Evolutionary conservation across 2,888 invertebrate genomes (phyloP), one percentile per base, ranked within the genome.

Genomic region (Tachina lurida): DNA sequence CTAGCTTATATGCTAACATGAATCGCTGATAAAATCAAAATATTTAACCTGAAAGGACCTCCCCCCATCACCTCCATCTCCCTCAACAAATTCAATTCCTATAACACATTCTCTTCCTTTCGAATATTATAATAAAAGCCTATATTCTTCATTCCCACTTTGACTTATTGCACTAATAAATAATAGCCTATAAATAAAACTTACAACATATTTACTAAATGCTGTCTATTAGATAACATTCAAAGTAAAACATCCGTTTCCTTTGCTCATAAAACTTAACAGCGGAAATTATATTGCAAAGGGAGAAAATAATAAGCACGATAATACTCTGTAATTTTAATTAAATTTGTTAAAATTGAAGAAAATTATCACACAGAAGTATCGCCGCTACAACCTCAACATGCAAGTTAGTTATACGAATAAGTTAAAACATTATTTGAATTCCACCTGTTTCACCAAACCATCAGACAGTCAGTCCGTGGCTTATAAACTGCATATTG

Each of bases 211-310:
- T 70, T 68, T 68, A n/a, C 13, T 39, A 49, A 79, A 80, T 80
- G 12, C 22, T 73, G 47, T 60, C 67, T 56, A 60, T 70, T 63
- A 79, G 74, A 84, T 75, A 70, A 84, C 43, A 74, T 22, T 52
- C 52, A 13, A 68, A 74, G 54, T 22, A 68, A 70, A 85, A 85
- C 81, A 78, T 85, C 78, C 85, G 81, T 60, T 85, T 85, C 85
- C 85, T 78, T 49, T 70, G 22, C 45, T 70, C 70, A 78, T 78
- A 73, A 63, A 73, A 39, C 31, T 71, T 75, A 82, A 63, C 63
- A 75, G 85, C 85, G 85, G 85, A 85, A 78, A 82, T 82, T 78
- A 63, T 74, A 65, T 70, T 68, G 63, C 43, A 31, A 9, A 79
- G 52, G 43, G 5, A 15, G 43, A 56, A 65, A 70, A 54, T 39